Base-by-base conservation (phyloP, 2,113 vertebrate species). In the Dicentrarchus labrax region DNA sequence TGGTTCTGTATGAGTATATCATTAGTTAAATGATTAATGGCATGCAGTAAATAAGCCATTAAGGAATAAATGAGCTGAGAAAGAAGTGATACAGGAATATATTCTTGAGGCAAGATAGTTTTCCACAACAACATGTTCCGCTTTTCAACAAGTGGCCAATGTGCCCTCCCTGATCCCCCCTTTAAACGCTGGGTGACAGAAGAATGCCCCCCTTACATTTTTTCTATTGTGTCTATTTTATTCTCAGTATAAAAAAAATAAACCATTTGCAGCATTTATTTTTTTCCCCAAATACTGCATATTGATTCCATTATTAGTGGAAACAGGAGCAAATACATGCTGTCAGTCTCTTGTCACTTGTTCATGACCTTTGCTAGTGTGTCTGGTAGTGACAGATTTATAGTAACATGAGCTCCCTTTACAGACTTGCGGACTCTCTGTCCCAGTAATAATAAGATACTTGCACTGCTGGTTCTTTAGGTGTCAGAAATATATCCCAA, bases 41-140 rank as follows among this genome's bases (percentile, higher is more conserved):
- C 15, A 56, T 24, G 36, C 22, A 6, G 12, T 21, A 64, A 57
- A 59, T 53, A n/a, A 47, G 19, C 38, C 22, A 78, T 61, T 61
- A 51, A 45, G 19, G 69, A 67, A 53, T 83, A 67, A 60, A 78
- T 65, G n/a, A 68, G 64, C 70, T 61, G 75, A 75, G 15, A 48
- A 62, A 10, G 10, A 30, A 17, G 8, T 38, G 47, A 62, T 48
- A 22, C 56, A 71, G 41, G 48, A 62, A 48, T 57, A 36, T 59
- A 13, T 64, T 71, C 22, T 51, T 47, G 16, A 51, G 22, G 56
- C n/a, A 21, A 47, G 5, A 59, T 41, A 3, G n/a, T 19, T 64
- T 65, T 47, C 48, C 56, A n/a, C n/a, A n/a, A 36, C 13, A 16
- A 30, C 13, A 43, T 2, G 5, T 54, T 53, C 1, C 10, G 0